A percentile compares a stretch with the other conserved stretches of the same genome.
phyloP scores from a whole-genome alignment of 2,888 invertebrate genomes.

The Pandemis heparana region DNA sequence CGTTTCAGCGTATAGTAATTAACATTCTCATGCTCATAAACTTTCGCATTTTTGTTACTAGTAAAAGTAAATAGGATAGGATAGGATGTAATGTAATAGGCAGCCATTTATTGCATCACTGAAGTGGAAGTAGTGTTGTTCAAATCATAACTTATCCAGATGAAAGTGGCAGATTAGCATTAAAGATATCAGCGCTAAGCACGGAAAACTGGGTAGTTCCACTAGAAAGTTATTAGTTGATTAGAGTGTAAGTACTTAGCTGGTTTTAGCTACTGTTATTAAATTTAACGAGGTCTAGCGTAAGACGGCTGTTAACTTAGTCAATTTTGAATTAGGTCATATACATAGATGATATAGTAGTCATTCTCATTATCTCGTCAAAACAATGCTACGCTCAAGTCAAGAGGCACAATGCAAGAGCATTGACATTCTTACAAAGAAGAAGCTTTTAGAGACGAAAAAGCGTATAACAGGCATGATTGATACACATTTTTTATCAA shows the following conservation, averaged over 20 bases:
- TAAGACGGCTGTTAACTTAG: too few relatives aligned
- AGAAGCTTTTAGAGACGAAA: background rate
- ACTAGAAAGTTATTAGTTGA: conserved; percentile 2
- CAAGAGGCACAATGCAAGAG: background rate
- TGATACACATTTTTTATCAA: background rate
- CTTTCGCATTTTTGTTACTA: too few relatives aligned
- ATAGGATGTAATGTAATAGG: background rate
- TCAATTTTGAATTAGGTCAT: too few relatives aligned
- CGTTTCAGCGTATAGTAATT: too few relatives aligned
- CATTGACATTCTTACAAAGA: background rate
- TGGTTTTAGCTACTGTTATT: background rate
- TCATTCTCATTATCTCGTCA: too few relatives aligned
- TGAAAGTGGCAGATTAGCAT: conserved; percentile 1
- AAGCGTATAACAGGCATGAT: too few relatives aligned
- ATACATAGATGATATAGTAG: too few relatives aligned
- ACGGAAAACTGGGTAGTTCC: background rate
- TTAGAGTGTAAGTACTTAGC: background rate
- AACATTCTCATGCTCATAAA: too few relatives aligned
- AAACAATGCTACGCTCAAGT: too few relatives aligned
- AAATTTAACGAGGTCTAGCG: background rate
- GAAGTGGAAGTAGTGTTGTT: background rate
- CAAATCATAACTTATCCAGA: conserved; percentile 1
- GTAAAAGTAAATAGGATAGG: too few relatives aligned
- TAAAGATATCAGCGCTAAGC: background rate
- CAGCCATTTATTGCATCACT: background rate